Base-by-base conservation (phyloP, 2,797 vertebrate genomes). In the Oreochromis grahami region DNA sequence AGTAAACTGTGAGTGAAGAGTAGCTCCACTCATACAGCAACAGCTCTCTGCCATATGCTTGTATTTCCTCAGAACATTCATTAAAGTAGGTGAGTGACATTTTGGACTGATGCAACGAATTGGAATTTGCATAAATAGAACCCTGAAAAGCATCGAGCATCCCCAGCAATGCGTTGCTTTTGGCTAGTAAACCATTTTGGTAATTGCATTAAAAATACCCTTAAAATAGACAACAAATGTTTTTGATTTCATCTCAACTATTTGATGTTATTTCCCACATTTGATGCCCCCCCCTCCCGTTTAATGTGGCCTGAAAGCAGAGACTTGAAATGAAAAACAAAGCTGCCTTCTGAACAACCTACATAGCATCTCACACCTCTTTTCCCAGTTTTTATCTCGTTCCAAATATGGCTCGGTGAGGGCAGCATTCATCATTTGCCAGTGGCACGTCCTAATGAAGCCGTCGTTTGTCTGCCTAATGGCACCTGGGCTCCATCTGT, bases 381-480 rank as follows among this genome's bases (percentile, higher is more conserved):
- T 84, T 87, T 90, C 50, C 53, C 80, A 74, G 83, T 86, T 92
- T 91, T 88, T 88, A 91, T 92, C 91, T 86, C 13, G 78, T 76
- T 94, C 90, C 92, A 93, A 90, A 94, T 93, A 93, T 87, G 92
- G 91, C 87, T 88, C 11, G 43, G 78, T 76, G 81, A 90, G 92
- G 89, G 91, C 90, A 89, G 93, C 92, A 95, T 95, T 94, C 93
- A 95, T 93, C 94, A 95, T 87, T 92, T 77, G 92, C 90, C 93
- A 92, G 91, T 93, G 93, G 92, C 92, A 93, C 84, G 77, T 90
- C 91, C 92, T 95, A 96, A 96, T 95, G 94, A 96, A 95, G 94
- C 88, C 82, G 89, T 94, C 95, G 91, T 95, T 96, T 94, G 94
- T 96, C 95, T 95, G 92, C 93, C 94, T 95, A 95, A 96, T 95